Conservation (phyloP, 1,140 invertebrate genomes). For the Bombyx mandarina region DNA sequence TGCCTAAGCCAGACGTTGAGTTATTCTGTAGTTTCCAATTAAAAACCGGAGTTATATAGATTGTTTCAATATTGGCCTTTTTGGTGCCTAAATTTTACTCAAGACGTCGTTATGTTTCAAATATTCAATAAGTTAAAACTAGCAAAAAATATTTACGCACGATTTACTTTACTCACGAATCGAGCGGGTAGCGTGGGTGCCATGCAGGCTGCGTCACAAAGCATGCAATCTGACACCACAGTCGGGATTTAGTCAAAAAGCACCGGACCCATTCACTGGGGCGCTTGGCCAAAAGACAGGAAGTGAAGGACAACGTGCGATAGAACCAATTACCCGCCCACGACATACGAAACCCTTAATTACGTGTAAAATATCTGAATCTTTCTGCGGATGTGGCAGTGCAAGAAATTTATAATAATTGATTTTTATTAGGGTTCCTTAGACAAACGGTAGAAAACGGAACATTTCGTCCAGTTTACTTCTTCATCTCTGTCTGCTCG, state of each 20-base stretch:
- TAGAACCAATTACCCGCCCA: constrained; percentile 62
- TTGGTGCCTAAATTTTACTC: too few relatives aligned
- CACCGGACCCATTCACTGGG: constrained; percentile 23
- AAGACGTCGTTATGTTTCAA: background rate
- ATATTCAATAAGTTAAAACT: background rate
- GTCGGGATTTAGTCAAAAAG: constrained; percentile 35
- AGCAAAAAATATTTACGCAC: constrained; percentile 1
- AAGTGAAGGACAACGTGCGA: constrained; percentile 57
- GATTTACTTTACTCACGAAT: background rate
- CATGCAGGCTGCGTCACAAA: constrained; percentile 35
- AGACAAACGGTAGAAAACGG: background rate
- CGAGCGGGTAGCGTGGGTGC: constrained; percentile 39
- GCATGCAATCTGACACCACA: constrained; percentile 49
- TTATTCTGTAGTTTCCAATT: too few relatives aligned
- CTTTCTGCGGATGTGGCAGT: background rate
- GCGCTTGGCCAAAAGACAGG: constrained; percentile 53
- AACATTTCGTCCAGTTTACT: background rate
- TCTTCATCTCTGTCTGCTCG: too few relatives aligned
- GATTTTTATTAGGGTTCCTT: background rate
- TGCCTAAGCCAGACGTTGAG: too few relatives aligned
- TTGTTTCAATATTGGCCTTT: too few relatives aligned
- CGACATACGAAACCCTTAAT: constrained; percentile 61
- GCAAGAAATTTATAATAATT: background rate
- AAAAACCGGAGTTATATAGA: too few relatives aligned
- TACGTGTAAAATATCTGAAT: constrained; percentile 54